A percentile compares a stretch with the other conserved stretches of the same genome.
Evolutionary conservation across 1,140 invertebrate species (phyloP).

Genomic region (Trinorchestia longiramus): DNA sequence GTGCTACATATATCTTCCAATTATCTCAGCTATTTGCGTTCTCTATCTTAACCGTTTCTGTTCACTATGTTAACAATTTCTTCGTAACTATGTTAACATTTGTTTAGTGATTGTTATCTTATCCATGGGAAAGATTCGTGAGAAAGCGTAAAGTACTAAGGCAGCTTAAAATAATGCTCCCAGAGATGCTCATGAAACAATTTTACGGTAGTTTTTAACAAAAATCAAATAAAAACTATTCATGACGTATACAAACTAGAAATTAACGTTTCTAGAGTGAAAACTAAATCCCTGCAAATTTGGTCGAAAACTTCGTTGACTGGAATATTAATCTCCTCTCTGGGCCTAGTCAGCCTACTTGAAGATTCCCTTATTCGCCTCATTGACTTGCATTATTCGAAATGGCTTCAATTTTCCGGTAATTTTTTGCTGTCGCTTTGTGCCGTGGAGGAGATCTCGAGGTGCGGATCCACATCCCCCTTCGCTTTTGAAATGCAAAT

Average conservation of each 20-base stretch:
- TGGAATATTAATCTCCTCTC: background rate
- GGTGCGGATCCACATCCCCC: background rate
- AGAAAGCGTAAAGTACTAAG: too few species aligned
- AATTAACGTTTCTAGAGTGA: background rate
- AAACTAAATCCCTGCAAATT: background rate
- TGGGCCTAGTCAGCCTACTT: background rate
- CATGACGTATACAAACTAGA: background rate
- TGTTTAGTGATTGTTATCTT: too few species aligned
- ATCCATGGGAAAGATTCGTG: too few species aligned
- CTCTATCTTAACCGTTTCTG: too few species aligned
- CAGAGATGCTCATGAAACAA: background rate
- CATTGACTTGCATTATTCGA: constrained; percentile 8
- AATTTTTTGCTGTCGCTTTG: constrained; percentile 8
- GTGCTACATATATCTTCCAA: too few species aligned
- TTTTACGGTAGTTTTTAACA: background rate
- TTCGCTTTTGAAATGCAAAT: background rate
- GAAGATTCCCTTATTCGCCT: background rate
- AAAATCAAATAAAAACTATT: background rate
- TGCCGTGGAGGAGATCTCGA: background rate
- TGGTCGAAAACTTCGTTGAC: background rate
- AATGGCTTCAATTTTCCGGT: background rate
- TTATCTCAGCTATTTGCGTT: too few species aligned
- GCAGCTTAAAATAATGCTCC: background rate
- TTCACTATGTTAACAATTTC: too few species aligned
- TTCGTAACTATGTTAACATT: too few species aligned